Base-by-base conservation (phyloP, 2,888 invertebrate species). In the Philereme transversata region DNA sequence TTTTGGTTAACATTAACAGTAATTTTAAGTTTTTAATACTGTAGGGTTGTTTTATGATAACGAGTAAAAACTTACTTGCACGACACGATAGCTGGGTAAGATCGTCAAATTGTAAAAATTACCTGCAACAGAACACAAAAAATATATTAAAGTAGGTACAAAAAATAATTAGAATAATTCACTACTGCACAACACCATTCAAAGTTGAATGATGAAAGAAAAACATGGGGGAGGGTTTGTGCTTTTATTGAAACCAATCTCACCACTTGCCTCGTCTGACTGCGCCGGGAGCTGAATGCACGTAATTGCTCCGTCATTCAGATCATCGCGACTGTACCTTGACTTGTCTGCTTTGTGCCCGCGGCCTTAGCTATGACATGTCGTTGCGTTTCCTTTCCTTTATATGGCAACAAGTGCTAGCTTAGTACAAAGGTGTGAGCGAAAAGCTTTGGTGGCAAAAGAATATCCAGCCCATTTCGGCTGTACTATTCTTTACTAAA, bases 191-290 rank as follows among this genome's bases (percentile, higher is more conserved):
- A 87, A 87, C 86, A 76, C 83, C 87, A 83, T 90, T 87, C 88
- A 86, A 79, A 81, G 83, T 84, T 80, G 75, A 84, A 81, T 82
- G 90, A 88, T 88, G 88, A 90, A 90, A 90, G 90, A 90, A 90
- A 89, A 91, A 91, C 90, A 88, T 83, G 85, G 88, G 84, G 86
- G 86, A 80, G 87, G 86, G 84, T 81, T 81, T 88, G 89, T 82
- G 86, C 89, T 90, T 91, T 90, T 91, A 90, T 92, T 89, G 89
- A 88, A 90, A 90, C 89, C 90, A 88, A 92, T 92, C 90, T 87
- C 86, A 83, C 81, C 90, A 89, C 88, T 90, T 89, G 89, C 83
- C 84, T 79, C 84, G 83, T 77, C 86, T 86, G 85, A 85, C 88
- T 89, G 85, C 83, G 83, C 85, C 78, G 77, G 73, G 78, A 82